Percentiles rank a stretch among this genome's conserved stretches.
phyloP scores from a whole-genome alignment of 2,888 invertebrate species.

The Diabrotica balteata region DNA sequence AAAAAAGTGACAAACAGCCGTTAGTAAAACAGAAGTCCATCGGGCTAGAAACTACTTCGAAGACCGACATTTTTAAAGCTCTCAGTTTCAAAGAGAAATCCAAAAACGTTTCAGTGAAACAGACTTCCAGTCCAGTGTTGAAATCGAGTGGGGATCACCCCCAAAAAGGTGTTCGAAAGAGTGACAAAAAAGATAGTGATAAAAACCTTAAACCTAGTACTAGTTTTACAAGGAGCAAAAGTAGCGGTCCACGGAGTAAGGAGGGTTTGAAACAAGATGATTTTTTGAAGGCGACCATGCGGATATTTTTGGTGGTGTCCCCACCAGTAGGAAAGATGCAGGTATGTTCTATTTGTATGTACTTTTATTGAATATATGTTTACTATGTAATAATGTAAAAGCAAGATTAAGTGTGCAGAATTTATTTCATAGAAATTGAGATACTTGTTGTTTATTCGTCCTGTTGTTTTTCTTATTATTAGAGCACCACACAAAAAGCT shows the following conservation, averaged over 20 bases:
- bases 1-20: conserved; percentile 55
- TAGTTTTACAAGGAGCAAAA: conserved; percentile 49
- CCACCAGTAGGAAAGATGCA: conserved; percentile 70
- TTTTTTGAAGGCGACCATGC: conserved; percentile 76
- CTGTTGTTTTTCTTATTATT: too few species aligned
- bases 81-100: conserved; percentile 54
- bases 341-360: conserved; percentile 54
- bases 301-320: conserved; percentile 76
- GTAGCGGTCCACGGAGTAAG: conserved; percentile 42
- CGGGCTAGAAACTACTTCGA: conserved; percentile 47
- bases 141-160: conserved; percentile 38
- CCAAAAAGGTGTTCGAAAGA: conserved; percentile 57
- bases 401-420: too few species aligned
- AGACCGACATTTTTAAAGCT: conserved; percentile 49
- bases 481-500: too few species aligned
- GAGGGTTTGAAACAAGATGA: conserved; percentile 67
- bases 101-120: conserved; percentile 52
- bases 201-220: conserved; percentile 51
- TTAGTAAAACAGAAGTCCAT: conserved; percentile 56
- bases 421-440: too few species aligned
- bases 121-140: conserved; percentile 46
- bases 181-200: conserved; percentile 53
- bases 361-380: background rate
- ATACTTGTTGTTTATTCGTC: too few species aligned
- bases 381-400: background rate